Percentiles rank a stretch among this genome's conserved stretches.
Conservation (phyloP, 2,797 vertebrate genomes). For the Sorex maritimensis region DNA sequence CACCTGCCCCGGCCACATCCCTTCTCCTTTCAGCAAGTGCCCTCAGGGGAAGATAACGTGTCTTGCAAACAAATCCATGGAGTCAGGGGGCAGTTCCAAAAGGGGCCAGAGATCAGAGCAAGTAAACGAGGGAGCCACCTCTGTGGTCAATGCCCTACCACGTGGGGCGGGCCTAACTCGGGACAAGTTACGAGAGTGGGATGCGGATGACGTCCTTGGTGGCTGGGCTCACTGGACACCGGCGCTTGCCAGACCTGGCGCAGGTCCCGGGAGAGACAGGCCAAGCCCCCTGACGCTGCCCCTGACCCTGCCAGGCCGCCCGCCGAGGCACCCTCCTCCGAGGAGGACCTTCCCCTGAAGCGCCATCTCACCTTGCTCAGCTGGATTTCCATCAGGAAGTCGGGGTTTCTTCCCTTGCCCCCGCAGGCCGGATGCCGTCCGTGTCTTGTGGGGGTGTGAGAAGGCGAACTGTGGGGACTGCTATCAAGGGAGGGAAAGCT, state of each 20-base stretch:
- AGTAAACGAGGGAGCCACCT: not conserved
- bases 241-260: no score
- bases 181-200: not conserved
- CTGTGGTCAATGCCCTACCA: not conserved
- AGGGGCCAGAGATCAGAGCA: not conserved
- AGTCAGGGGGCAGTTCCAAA: not conserved
- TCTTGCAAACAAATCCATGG: not conserved
- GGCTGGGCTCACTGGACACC: no score
- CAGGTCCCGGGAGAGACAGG: no score
- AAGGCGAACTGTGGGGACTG: constrained; percentile 97
- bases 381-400: constrained; percentile 99
- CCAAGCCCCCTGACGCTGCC: no score
- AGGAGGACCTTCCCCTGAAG: not conserved
- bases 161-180: not conserved
- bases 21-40: constrained; percentile 36
- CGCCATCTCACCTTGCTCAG: constrained; percentile 95
- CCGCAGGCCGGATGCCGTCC: constrained; percentile 91
- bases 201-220: fast-evolving
- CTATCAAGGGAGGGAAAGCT: constrained; percentile 79
- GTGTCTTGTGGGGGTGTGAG: constrained; percentile 96
- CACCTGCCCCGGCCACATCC: not conserved
- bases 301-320: no score
- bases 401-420: constrained; percentile 96
- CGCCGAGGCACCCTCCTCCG: not conserved
- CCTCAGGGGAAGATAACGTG: not conserved